Evolutionary conservation across 2,113 vertebrate genomes (phyloP).

Genomic region (Ictalurus furcatus): DNA sequence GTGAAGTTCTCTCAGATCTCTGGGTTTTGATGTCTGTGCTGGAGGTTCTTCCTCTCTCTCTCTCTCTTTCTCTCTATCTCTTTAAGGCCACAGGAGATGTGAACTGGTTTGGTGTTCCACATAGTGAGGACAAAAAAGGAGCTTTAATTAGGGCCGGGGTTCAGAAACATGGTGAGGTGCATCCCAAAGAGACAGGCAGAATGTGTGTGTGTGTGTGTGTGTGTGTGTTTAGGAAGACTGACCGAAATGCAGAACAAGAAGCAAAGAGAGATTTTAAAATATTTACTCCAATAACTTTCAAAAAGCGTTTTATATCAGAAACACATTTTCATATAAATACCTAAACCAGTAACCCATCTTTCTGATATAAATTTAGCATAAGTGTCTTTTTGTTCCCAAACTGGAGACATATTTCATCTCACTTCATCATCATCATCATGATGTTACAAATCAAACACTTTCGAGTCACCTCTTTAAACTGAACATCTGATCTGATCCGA

Average conservation of each 20-base stretch:
- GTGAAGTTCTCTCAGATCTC: not conserved
- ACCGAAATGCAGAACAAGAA: not conserved
- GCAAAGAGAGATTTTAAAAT: not conserved
- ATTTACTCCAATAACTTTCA: not conserved
- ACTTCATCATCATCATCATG: not conserved
- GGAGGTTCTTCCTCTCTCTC: not conserved
- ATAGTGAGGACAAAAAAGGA: constrained; percentile 54
- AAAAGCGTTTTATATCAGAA: not conserved
- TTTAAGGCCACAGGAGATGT: constrained; percentile 56
- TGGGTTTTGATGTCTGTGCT: not conserved
- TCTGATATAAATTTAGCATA: not conserved
- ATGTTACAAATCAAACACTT: not conserved
- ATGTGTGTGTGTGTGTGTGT: not conserved
- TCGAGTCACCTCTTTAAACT: not conserved
- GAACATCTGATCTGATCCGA: not conserved
- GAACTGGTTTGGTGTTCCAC: constrained; percentile 61
- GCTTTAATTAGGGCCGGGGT: constrained; percentile 58
- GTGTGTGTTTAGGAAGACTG: not conserved
- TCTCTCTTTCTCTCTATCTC: not conserved
- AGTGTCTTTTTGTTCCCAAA: not conserved
- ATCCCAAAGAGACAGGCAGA: constrained; percentile 42
- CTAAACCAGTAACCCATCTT: not conserved
- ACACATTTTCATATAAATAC: not conserved
- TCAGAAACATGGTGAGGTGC: constrained; percentile 30
- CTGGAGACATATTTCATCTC: not conserved